Evolutionary conservation across 1,140 invertebrate genomes (phyloP).

Genomic region (Bradynema listronoti): DNA sequence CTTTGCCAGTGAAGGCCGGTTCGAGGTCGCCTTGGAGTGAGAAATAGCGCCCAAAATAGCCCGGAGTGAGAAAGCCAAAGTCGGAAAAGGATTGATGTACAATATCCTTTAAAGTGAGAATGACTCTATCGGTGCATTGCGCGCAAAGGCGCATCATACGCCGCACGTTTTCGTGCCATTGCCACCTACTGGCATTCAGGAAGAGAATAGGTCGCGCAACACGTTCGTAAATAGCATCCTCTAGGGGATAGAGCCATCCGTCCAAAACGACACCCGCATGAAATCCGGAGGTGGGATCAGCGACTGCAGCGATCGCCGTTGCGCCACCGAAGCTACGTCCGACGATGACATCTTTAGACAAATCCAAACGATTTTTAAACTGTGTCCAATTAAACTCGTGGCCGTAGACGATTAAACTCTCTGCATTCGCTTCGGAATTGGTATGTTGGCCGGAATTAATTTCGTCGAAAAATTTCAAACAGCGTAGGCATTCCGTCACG

Average conservation of each 20-base stretch:
- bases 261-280: conserved; percentile 65
- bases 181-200: conserved; percentile 63
- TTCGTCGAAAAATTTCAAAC: conserved; percentile 62
- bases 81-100: conserved; percentile 61
- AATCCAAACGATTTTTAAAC: conserved; percentile 63
- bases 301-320: conserved; percentile 63
- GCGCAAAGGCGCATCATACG: too few species aligned
- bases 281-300: conserved; percentile 43
- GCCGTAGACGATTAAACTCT: conserved; percentile 62
- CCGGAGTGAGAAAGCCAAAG: conserved; percentile 59
- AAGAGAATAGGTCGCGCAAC: conserved; percentile 56
- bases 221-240: conserved; percentile 49
- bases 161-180: conserved; percentile 64
- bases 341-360: conserved; percentile 62
- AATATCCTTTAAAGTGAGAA: conserved; percentile 56
- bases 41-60: conserved; percentile 57
- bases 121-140: conserved; percentile 33
- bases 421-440: conserved; percentile 28
- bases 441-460: conserved; percentile 62
- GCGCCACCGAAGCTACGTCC: conserved; percentile 70
- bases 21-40: conserved; percentile 55
- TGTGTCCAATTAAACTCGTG: conserved; percentile 59
- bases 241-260: conserved; percentile 68
- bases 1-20: conserved; percentile 38
- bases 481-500: conserved; percentile 62